These are phyloP conservation scores for Thecocarcelia acutangulata DNA, from an alignment of 2,888 invertebrate species.

Conservation along the genomic window DNA sequence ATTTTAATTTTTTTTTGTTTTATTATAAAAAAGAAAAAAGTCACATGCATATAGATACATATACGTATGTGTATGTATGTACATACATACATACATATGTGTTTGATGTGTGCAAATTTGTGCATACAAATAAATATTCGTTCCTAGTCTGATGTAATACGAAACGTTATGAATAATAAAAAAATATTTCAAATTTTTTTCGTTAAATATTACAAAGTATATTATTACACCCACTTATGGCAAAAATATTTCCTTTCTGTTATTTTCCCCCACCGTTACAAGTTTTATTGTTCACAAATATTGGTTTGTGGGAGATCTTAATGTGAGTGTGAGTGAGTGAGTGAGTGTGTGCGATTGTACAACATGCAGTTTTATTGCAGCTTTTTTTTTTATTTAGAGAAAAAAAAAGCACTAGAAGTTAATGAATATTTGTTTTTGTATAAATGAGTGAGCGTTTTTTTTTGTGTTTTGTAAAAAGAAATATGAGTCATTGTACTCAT, in stretches of 20 bases:
- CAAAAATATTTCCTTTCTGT: constrained; percentile 8
- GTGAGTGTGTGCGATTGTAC: background rate
- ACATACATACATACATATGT: background rate
- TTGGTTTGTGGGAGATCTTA: constrained; percentile 26
- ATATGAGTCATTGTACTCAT: constrained; percentile 67
- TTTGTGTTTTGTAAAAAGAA: background rate
- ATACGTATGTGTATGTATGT: background rate
- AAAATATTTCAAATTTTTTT: constrained; percentile 16
- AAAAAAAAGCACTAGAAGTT: constrained; percentile 22
- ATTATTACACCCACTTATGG: constrained; percentile 34
- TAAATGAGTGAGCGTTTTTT: background rate
- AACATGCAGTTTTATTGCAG: constrained; percentile 43
- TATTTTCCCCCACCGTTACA: background rate
- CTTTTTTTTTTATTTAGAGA: constrained; percentile 25
- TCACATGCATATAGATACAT: constrained; percentile 4
- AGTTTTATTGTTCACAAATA: background rate
- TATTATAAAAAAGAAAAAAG: background rate
- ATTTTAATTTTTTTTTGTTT: constrained; percentile 9
- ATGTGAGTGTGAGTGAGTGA: background rate
- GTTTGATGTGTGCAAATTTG: too few relatives aligned
- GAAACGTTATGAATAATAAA: constrained; percentile 45
- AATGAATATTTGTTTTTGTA: constrained; percentile 34
- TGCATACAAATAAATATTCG: too few relatives aligned
- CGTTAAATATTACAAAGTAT: constrained; percentile 19
- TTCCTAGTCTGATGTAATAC: constrained; percentile 42